These are phyloP conservation scores for Ellobium chinense DNA, from an alignment of 2,888 invertebrate genomes.

Conservation along the genomic window DNA sequence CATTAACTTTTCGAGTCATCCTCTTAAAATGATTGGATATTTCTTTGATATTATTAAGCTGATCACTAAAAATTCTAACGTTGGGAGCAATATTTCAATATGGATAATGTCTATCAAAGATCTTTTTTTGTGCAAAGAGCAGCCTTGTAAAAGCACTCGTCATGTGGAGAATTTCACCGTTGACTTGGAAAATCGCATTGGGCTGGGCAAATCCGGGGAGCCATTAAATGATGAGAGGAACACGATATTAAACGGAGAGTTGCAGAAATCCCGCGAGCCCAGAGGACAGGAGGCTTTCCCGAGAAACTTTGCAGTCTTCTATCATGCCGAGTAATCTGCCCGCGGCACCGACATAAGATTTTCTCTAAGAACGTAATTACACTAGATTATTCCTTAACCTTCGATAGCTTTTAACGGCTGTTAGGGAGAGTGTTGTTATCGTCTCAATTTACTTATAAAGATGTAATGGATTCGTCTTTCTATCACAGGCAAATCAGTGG, in stretches of 20 bases:
- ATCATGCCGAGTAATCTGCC: constrained; percentile 41
- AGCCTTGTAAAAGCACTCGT: constrained; percentile 44
- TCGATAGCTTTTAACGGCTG: constrained; percentile 52
- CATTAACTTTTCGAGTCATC: constrained; percentile 28
- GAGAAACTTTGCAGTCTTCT: constrained; percentile 47
- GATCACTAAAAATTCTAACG: constrained; percentile 31
- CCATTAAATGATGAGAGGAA: constrained; percentile 45
- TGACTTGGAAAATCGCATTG: constrained; percentile 45
- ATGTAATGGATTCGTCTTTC: constrained; percentile 47
- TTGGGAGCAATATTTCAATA: constrained; percentile 15
- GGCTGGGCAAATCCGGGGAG: constrained; percentile 29
- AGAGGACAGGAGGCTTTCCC: constrained; percentile 25
- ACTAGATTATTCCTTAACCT: constrained; percentile 51
- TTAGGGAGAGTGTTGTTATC: constrained; percentile 41
- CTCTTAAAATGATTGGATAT: constrained; percentile 44
- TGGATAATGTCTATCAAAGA: constrained; percentile 35
- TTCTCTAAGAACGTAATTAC: constrained; percentile 49
- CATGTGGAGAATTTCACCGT: constrained; percentile 29
- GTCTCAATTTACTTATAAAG: constrained; percentile 48
- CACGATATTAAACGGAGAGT: constrained; percentile 35
- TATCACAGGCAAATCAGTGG: constrained; percentile 42
- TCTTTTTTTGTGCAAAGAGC: constrained; percentile 25
- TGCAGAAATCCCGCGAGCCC: constrained; percentile 38
- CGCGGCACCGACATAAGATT: constrained; percentile 43
- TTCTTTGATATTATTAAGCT: constrained; percentile 43